These are phyloP conservation scores for Piscicola geometra DNA, from an alignment of 2,888 invertebrate species.

Conservation along the genomic window DNA sequence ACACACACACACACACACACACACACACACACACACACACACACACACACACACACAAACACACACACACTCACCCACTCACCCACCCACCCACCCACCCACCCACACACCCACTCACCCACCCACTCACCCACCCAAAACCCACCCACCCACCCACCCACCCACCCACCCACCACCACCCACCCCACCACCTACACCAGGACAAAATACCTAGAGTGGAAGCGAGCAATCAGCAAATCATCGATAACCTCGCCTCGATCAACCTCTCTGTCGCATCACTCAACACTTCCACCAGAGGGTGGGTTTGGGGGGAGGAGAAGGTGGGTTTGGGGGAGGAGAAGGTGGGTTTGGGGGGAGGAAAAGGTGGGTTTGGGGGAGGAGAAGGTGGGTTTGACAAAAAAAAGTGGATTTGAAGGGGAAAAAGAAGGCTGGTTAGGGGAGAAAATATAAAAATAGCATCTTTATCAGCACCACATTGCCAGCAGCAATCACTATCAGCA, in stretches of 20 bases:
- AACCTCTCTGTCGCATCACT: background rate
- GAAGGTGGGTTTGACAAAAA: too few relatives aligned
- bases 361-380: too few relatives aligned
- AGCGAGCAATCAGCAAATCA: background rate
- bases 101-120: constrained; percentile 7
- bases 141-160: constrained; percentile 2
- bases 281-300: background rate
- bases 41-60: constrained; percentile 22
- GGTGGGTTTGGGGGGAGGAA: too few relatives aligned
- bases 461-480: too few relatives aligned
- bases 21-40: constrained; percentile 26
- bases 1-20: constrained; percentile 22
- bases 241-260: background rate
- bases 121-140: background rate
- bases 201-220: background rate
- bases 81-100: constrained; percentile 2
- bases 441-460: too few relatives aligned
- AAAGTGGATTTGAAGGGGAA: too few relatives aligned
- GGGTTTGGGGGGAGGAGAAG: too few relatives aligned
- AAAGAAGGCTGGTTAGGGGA: too few relatives aligned
- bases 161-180: background rate
- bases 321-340: too few relatives aligned
- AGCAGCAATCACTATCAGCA: too few relatives aligned
- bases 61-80: constrained; percentile 12
- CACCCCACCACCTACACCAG: background rate